Evolutionary conservation across 2,113 vertebrate species (phyloP), one percentile per base, ranked within the genome.

Genomic region (Sebastes schlegelii): DNA sequence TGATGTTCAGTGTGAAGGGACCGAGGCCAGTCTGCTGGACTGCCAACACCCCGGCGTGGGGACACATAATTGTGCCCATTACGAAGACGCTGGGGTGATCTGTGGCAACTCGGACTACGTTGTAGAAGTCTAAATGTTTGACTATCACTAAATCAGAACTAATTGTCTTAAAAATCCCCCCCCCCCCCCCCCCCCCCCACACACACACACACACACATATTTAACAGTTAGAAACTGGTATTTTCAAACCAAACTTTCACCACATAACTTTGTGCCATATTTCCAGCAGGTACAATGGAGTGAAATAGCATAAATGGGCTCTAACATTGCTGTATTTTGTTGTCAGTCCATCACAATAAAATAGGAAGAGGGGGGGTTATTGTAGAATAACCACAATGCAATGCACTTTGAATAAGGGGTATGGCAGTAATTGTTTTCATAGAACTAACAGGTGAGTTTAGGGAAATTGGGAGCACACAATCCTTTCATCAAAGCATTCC

Each of bases 61-160:
- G 19, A 87, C 43, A 0, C 96, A 99, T 86, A 97, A 98, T 93
- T 99, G 98, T 58, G 92, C 76, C 6, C 98, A 99, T 42, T 87
- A 97, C n/a, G 98, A 99, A 92, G 97, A 98, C 0, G 98, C 97
- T 0, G 98, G 97, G 0, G 98, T 97, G 6, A 93, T 96, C 65
- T 99, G 98, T 86, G 91, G 95, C 63, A 94, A 83, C 57, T 83
- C 88, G 1, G 63, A 72, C 17, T 10, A 55, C 0, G 8, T 21
- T 57, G 9, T 60, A 26, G 65, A 90, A 45, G 79, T 84, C 48
- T 91, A 62, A 85, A 74, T 17, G n/a, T 75, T 4, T 63, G 51
- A 68, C 19, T 48, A 8, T 46, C 9, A 19, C 42, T 1, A 72
- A 49, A 8, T 76, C 26, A 19, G 12, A 34, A 10, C n/a, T 67